Evolutionary conservation across 2,888 invertebrate genomes (phyloP).

Genomic region (Heliconius ethilla): DNA sequence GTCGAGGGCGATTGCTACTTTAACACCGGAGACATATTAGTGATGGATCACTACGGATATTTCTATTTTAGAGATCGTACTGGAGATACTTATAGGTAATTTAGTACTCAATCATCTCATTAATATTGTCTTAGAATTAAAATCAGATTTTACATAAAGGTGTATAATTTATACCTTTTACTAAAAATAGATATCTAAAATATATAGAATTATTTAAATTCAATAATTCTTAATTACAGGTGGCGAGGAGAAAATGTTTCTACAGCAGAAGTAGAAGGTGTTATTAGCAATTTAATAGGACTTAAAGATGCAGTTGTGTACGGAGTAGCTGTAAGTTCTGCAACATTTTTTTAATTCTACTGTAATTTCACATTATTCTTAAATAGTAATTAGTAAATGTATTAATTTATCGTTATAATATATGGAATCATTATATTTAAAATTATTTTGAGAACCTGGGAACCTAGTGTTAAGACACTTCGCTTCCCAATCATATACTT

Average conservation of each 20-base stretch:
- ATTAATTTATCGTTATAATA: too few species aligned
- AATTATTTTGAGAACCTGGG: too few species aligned
- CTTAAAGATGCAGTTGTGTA: slow-evolving; percentile 93
- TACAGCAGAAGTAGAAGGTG: slow-evolving; percentile 96
- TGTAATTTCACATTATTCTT: background rate
- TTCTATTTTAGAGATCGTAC: slow-evolving; percentile 96
- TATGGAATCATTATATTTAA: too few species aligned
- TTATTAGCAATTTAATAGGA: slow-evolving; percentile 89
- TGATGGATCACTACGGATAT: slow-evolving; percentile 95
- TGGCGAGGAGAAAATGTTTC: slow-evolving; percentile 99
- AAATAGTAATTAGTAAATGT: background rate
- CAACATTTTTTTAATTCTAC: background rate
- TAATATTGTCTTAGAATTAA: background rate
- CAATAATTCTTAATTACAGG: slow-evolving; percentile 59
- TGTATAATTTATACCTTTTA: background rate
- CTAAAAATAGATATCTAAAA: too few species aligned
- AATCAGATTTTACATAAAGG: too few species aligned
- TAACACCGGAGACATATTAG: slow-evolving; percentile 94
- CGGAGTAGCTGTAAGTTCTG: slow-evolving; percentile 88
- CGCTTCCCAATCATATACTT: too few species aligned
- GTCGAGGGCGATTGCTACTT: slow-evolving; percentile 93
- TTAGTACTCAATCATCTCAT: background rate
- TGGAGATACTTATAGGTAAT: slow-evolving; percentile 87
- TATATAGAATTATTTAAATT: too few species aligned
- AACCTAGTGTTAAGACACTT: too few species aligned